Evolutionary conservation across 2,797 vertebrate genomes (phyloP).

Genomic region (Sylvia borin): DNA sequence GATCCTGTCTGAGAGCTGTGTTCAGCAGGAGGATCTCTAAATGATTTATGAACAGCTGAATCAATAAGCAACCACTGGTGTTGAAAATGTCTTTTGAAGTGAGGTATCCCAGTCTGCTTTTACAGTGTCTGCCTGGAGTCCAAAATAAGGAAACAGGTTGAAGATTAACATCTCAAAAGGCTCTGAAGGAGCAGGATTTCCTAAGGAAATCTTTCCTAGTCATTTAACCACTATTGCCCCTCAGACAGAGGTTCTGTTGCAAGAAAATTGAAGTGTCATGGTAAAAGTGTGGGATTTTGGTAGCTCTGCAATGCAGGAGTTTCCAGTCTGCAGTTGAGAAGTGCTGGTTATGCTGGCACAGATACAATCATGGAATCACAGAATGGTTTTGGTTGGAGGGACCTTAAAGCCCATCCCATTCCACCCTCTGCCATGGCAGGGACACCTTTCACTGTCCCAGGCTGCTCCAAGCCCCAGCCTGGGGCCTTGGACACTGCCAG

Average conservation of each 20-base stretch:
- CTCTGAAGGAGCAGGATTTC: constrained; percentile 21
- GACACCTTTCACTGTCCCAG: background rate
- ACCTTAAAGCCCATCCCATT: rapidly evolving
- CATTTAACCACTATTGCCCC: constrained; percentile 20
- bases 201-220: constrained; percentile 28
- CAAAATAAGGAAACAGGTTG: constrained; percentile 40
- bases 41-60: constrained; percentile 70
- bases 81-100: constrained; percentile 67
- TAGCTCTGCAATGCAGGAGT: background rate
- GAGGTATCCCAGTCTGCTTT: constrained; percentile 23
- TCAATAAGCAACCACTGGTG: constrained; percentile 63
- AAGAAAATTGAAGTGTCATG: constrained; percentile 4
- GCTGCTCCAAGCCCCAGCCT: background rate
- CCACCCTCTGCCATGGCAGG: background rate
- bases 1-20: constrained; percentile 51
- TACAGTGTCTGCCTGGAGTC: constrained; percentile 14
- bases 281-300: background rate
- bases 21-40: constrained; percentile 61
- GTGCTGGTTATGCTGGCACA: background rate
- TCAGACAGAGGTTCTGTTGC: constrained; percentile 7
- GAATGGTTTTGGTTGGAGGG: background rate
- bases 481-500: background rate
- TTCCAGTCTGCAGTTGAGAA: background rate
- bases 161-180: constrained; percentile 52
- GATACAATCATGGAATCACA: background rate